Evolutionary conservation across 2,888 invertebrate species (phyloP).

Genomic region (Crioceris asparagi): DNA sequence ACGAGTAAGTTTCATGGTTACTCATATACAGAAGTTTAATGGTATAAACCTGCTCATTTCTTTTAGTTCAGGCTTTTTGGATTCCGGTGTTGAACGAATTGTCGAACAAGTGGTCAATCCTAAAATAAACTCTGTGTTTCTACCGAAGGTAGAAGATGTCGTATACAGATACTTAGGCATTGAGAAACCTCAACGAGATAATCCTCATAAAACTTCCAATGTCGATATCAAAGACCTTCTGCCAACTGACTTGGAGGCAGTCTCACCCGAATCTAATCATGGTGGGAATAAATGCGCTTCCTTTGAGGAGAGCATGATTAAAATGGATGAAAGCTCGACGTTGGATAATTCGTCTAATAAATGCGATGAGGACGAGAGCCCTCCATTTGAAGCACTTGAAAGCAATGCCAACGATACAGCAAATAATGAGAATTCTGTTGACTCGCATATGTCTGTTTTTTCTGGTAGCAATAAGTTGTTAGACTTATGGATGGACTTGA

Average conservation of each 20-base stretch:
- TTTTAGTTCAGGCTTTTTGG: constrained; percentile 73
- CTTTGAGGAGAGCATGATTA: constrained; percentile 19
- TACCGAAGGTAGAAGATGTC: constrained; percentile 83
- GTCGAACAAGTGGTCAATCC: constrained; percentile 94
- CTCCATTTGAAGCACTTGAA: constrained; percentile 53
- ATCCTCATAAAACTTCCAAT: constrained; percentile 20
- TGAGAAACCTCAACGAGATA: constrained; percentile 61
- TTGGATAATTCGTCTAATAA: constrained; percentile 37
- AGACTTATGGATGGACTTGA: neutral
- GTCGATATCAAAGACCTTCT: constrained; percentile 40
- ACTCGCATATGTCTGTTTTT: constrained; percentile 49
- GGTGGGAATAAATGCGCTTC: constrained; percentile 37
- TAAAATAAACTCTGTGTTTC: constrained; percentile 77
- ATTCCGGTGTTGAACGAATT: constrained; percentile 85
- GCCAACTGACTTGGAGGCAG: constrained; percentile 69
- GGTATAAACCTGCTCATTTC: neutral
- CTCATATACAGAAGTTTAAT: neutral
- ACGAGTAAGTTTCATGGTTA: constrained; percentile 55
- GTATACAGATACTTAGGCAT: constrained; percentile 80
- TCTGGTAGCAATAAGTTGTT: constrained; percentile 29
- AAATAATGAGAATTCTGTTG: constrained; percentile 43
- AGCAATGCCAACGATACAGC: neutral
- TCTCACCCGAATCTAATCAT: constrained; percentile 65
- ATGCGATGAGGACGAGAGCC: constrained; percentile 53
- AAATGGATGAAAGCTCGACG: constrained; percentile 23